Percentiles rank a stretch among this genome's conserved stretches.
Conservation (phyloP, 53 echinoderm and acorn worm genomes). For the Glandiceps talaboti region DNA sequence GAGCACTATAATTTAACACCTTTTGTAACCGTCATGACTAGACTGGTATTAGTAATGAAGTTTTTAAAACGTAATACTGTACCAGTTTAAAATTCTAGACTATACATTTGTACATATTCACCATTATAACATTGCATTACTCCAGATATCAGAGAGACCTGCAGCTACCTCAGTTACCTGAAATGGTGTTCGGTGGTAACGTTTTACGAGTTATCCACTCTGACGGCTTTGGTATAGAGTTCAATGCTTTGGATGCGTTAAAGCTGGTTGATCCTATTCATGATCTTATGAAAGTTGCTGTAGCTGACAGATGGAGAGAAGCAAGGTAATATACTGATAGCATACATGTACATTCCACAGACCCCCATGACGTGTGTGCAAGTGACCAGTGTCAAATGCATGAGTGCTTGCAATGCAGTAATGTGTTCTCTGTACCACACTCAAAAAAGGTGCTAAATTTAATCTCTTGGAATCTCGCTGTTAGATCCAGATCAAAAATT, state of each 20-base stretch:
- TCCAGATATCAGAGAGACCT: constrained; percentile 62
- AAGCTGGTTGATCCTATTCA: constrained; percentile 56
- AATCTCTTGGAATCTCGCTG: too few relatives aligned
- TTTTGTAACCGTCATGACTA: too few relatives aligned
- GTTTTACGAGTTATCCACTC: constrained; percentile 40
- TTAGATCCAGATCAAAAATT: too few relatives aligned
- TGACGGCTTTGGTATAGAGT: constrained; percentile 68
- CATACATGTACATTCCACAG: too few relatives aligned
- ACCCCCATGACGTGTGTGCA: too few relatives aligned
- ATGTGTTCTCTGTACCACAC: not conserved
- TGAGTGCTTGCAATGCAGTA: not conserved
- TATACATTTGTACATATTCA: too few relatives aligned
- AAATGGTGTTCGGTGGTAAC: constrained; percentile 92
- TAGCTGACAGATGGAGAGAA: constrained; percentile 66
- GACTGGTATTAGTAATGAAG: too few relatives aligned
- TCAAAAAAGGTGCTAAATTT: too few relatives aligned
- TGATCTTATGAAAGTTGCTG: constrained; percentile 76
- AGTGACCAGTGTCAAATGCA: not conserved
- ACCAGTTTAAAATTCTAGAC: too few relatives aligned
- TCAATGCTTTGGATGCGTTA: constrained; percentile 77
- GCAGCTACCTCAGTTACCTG: constrained; percentile 80
- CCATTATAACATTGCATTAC: too few relatives aligned
- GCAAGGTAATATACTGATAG: constrained; percentile 50
- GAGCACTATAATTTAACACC: too few relatives aligned
- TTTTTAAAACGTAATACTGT: too few relatives aligned